Conservation (phyloP, 2,888 invertebrate genomes). For the Dendrolimus pini region DNA sequence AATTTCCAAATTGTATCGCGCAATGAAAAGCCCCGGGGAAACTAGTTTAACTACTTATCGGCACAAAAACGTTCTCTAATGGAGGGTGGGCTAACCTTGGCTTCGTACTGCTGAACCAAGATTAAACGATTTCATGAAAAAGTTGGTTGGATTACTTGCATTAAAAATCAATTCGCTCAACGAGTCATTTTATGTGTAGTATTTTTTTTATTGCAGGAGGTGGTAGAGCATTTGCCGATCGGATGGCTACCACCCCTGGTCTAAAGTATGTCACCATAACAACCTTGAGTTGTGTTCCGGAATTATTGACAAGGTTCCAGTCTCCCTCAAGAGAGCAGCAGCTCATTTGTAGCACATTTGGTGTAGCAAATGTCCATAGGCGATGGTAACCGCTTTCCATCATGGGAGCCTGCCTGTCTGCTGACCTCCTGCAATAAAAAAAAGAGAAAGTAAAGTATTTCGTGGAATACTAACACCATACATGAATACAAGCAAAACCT, state of each 20-base stretch:
- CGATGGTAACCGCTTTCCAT: too few relatives aligned
- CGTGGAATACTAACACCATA: neutral
- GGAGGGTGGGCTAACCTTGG: constrained; percentile 26
- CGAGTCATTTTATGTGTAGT: neutral
- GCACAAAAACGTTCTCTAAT: constrained; percentile 29
- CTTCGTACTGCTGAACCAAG: constrained; percentile 10
- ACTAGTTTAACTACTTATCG: constrained; percentile 36
- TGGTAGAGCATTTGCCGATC: too few relatives aligned
- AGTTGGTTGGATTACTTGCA: neutral
- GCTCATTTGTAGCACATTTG: too few relatives aligned
- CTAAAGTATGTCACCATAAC: too few relatives aligned
- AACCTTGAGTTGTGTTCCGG: too few relatives aligned
- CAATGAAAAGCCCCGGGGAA: constrained; percentile 10
- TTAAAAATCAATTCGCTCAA: neutral
- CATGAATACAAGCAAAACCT: neutral
- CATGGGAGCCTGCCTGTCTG: too few relatives aligned
- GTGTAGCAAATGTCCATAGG: too few relatives aligned
- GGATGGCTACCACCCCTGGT: too few relatives aligned
- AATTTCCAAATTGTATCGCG: constrained; percentile 7
- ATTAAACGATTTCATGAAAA: neutral
- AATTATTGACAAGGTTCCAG: too few relatives aligned
- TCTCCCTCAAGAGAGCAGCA: too few relatives aligned
- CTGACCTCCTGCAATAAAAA: too few relatives aligned
- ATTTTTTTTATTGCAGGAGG: too few relatives aligned
- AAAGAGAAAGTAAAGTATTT: neutral